These are phyloP conservation scores for Xylocampa areola DNA, from an alignment of 2,888 invertebrate genomes.

Conservation along the genomic window DNA sequence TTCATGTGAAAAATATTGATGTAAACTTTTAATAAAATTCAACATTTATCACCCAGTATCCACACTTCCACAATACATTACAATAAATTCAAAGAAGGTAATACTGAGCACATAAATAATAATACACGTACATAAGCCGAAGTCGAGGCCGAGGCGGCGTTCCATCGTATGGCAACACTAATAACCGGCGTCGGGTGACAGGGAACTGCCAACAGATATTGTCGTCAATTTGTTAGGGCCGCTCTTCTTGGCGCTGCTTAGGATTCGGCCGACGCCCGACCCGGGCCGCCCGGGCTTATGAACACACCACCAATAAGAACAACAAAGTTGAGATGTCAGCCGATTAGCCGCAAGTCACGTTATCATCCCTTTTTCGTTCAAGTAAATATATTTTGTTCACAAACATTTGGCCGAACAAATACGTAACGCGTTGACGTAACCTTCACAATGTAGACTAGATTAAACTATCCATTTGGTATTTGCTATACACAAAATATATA, in stretches of 20 bases:
- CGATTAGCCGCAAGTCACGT: constrained; percentile 82
- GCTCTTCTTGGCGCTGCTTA: constrained; percentile 78
- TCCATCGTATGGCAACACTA: constrained; percentile 68
- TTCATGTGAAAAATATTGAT: constrained; percentile 12
- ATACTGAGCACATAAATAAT: constrained; percentile 60
- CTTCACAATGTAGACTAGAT: constrained; percentile 12
- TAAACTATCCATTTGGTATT: constrained; percentile 18
- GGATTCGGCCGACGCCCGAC: constrained; percentile 80
- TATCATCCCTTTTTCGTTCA: constrained; percentile 74
- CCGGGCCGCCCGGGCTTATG: constrained; percentile 77
- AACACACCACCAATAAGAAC: constrained; percentile 85
- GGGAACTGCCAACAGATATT: constrained; percentile 84
- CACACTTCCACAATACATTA: constrained; percentile 42
- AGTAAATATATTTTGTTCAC: constrained; percentile 73
- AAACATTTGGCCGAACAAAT: constrained; percentile 50
- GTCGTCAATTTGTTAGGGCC: constrained; percentile 85
- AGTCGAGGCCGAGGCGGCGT: constrained; percentile 41
- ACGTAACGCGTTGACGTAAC: constrained; percentile 28
- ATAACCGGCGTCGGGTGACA: constrained; percentile 80
- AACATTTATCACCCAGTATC: constrained; percentile 29
- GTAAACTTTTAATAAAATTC: constrained; percentile 23
- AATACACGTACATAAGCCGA: constrained; percentile 56
- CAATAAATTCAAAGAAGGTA: constrained; percentile 56
- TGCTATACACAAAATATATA: constrained; percentile 15
- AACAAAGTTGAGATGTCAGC: constrained; percentile 86